phyloP scores from a whole-genome alignment of 2,888 invertebrate genomes.

The Mythimna impura region DNA sequence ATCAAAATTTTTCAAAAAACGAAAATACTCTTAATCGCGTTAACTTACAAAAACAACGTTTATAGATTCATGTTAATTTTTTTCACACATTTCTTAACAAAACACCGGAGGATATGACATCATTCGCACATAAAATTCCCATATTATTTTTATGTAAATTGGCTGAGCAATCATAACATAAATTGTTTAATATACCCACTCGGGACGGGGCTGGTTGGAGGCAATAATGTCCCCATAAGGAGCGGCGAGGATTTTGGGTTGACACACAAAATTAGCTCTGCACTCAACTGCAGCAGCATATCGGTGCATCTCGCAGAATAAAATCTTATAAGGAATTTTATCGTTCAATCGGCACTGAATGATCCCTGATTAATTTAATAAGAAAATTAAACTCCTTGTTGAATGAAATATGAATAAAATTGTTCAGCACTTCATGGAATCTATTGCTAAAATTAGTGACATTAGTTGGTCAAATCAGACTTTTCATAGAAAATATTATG shows the following conservation, averaged over 20 bases:
- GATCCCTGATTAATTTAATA: constrained; percentile 42
- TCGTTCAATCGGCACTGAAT: constrained; percentile 53
- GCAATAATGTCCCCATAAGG: constrained; percentile 69
- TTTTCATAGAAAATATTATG: not conserved
- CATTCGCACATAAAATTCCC: constrained; percentile 82
- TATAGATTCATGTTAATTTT: constrained; percentile 65
- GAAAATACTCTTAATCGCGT: constrained; percentile 61
- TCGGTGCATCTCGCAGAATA: constrained; percentile 52
- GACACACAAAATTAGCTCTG: constrained; percentile 68
- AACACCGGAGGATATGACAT: constrained; percentile 79
- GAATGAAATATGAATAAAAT: constrained; percentile 19
- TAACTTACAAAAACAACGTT: constrained; percentile 56
- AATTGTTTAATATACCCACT: constrained; percentile 80
- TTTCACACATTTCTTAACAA: constrained; percentile 78
- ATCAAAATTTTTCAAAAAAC: constrained; percentile 49
- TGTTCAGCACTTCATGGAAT: not conserved
- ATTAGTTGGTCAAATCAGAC: not conserved
- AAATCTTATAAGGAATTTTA: constrained; percentile 46
- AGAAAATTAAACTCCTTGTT: constrained; percentile 13
- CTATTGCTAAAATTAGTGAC: not conserved
- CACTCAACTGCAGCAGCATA: constrained; percentile 67
- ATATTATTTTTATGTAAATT: constrained; percentile 86
- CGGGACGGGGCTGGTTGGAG: constrained; percentile 69
- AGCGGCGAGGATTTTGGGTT: constrained; percentile 57
- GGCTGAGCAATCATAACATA: constrained; percentile 84